phyloP scores from a whole-genome alignment of 1,140 invertebrate species.

The Drosophila lini region DNA sequence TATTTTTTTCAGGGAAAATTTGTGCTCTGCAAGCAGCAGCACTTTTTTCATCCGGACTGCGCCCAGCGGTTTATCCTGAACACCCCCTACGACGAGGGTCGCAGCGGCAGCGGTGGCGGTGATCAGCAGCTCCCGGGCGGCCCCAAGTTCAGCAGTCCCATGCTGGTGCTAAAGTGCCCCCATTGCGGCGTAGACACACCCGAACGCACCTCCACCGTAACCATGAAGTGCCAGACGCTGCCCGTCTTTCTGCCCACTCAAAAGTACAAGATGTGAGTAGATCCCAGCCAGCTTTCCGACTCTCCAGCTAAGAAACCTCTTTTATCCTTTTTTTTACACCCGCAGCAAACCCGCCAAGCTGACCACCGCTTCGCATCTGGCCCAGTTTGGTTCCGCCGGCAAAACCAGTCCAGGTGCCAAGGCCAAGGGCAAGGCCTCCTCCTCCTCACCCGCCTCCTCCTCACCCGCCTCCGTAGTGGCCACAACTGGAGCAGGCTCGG shows the following conservation, averaged over 20 bases:
- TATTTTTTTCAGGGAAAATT: conserved; percentile 69
- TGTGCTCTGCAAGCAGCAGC: conserved; percentile 80
- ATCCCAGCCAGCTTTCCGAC: background rate
- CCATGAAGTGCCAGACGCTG: conserved; percentile 83
- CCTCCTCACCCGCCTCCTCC: conserved; percentile 3
- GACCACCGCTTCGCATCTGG: conserved; percentile 62
- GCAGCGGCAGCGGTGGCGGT: background rate
- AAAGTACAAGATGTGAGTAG: conserved; percentile 71
- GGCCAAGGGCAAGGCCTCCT: conserved; percentile 16
- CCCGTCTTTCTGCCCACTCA: conserved; percentile 82
- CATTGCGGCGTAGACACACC: conserved; percentile 90
- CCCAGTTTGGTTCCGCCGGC: conserved; percentile 41
- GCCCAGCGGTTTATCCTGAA: conserved; percentile 82
- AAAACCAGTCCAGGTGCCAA: conserved; percentile 17
- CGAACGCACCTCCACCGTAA: conserved; percentile 84
- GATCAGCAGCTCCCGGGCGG: background rate
- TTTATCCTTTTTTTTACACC: background rate
- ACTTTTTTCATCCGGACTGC: conserved; percentile 83
- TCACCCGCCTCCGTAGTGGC: conserved; percentile 2
- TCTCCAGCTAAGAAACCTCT: background rate
- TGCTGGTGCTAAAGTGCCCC: conserved; percentile 87
- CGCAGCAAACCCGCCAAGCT: conserved; percentile 68
- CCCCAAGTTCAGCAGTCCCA: conserved; percentile 71
- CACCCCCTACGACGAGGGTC: conserved; percentile 62
- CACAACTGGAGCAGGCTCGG: conserved; percentile 2